These are phyloP conservation scores for Callocephalon fimbriatum DNA, from an alignment of 2,113 vertebrate genomes.

Conservation along the genomic window DNA sequence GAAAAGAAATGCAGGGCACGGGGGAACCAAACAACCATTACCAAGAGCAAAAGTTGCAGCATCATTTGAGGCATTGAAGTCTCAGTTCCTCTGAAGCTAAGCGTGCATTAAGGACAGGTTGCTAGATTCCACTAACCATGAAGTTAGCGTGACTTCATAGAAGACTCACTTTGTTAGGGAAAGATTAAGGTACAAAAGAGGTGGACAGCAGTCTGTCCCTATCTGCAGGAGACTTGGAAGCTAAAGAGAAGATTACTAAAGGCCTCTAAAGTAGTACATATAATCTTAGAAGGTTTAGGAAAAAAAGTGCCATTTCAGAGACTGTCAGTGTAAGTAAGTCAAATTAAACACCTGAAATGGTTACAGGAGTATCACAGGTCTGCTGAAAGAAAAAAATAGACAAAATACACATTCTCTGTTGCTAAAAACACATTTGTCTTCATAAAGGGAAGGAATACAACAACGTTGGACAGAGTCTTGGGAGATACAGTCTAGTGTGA, in stretches of 20 bases:
- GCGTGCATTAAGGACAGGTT: fast-evolving
- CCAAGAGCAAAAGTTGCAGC: not conserved
- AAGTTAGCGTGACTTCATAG: not conserved
- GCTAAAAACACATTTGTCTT: not conserved
- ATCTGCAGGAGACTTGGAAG: not conserved
- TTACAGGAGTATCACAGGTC: not conserved
- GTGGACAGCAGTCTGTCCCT: not conserved
- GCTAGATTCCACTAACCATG: not conserved
- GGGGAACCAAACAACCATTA: not conserved
- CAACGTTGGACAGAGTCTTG: not conserved
- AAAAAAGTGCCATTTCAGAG: not conserved
- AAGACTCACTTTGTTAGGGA: not conserved
- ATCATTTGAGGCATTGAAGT: not conserved
- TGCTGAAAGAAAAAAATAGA: not conserved
- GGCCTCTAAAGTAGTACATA: not conserved
- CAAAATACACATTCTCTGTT: not conserved
- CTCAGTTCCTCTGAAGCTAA: not conserved
- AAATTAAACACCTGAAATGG: not conserved
- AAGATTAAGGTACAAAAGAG: not conserved
- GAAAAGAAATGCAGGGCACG: not conserved
- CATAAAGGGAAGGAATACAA: not conserved
- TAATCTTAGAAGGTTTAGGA: not conserved
- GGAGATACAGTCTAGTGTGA: not conserved
- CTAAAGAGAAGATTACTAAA: not conserved
- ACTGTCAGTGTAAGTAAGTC: not conserved